Evolutionary conservation across 2,888 invertebrate genomes (phyloP), one percentile per base, ranked within the genome.

Genomic region (Xiphydria camelus): DNA sequence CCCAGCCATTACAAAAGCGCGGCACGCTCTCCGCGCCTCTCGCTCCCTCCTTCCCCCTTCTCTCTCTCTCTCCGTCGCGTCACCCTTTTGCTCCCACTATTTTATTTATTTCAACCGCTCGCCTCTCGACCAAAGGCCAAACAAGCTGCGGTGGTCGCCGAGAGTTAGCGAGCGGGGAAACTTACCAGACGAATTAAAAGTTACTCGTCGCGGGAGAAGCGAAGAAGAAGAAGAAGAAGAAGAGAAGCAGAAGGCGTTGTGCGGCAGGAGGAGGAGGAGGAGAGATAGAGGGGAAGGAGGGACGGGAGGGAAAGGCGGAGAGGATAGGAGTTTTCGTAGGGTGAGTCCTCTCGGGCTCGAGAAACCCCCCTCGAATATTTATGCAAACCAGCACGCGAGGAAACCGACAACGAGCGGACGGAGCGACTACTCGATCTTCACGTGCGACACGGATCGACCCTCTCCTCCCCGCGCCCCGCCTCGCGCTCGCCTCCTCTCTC

Each of bases 151-250:
- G 47, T 41, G 41, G 49, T n/a, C 38, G 37, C 38, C 40, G 18
- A 34, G 49, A 57, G 48, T 52, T 57, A 49, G 49, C 48, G 45
- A 29, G 36, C 47, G 45, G 41, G 50, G 38, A 68, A 67, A 68
- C 66, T 66, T 64, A 58, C 52, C 59, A 57, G 60, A 60, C 64
- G 61, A 68, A 67, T 69, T 66, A 64, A 68, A 64, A 68, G 62
- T 68, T 62, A 49, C 47, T 53, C 42, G 17, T 31, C 17, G 10
- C 17, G 36, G 19, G 19, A 38, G 29, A 35, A 32, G n/a, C n/a
- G n/a, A n/a, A n/a, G n/a, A n/a, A n/a, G n/a, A n/a, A n/a, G n/a
- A n/a, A n/a, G n/a, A n/a, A n/a, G n/a, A n/a, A n/a, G n/a, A n/a
- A n/a, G n/a, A n/a, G n/a, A n/a, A n/a, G n/a, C n/a, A n/a, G n/a